Evolutionary conservation across 2,888 invertebrate species (phyloP).

Genomic region (Scrobipalpa costella): DNA sequence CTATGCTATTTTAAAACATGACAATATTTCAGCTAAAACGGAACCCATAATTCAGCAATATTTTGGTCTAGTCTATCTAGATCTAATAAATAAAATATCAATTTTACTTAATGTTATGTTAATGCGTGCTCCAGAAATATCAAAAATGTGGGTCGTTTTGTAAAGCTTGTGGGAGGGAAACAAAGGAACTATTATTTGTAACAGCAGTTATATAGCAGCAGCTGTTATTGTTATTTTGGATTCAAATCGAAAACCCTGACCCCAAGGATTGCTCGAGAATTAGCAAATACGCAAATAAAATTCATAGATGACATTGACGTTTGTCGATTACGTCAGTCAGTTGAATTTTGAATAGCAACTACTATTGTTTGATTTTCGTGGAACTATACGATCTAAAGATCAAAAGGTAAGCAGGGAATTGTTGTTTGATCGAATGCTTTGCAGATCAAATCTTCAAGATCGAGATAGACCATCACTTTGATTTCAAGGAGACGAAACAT

Average conservation of each 20-base stretch:
- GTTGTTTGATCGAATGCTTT: no score
- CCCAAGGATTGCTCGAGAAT: conserved; percentile 8
- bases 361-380: not conserved
- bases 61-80: not conserved
- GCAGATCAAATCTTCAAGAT: no score
- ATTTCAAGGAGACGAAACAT: no score
- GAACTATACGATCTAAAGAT: no score
- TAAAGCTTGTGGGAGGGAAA: conserved; percentile 30
- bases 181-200: conserved; percentile 28
- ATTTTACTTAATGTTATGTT: not conserved
- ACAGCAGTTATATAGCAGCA: not conserved
- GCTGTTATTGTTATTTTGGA: conserved; percentile 10
- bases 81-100: no score
- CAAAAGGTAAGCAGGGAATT: no score
- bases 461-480: no score
- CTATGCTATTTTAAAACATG: not conserved
- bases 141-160: conserved; percentile 28
- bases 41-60: not conserved
- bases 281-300: conserved; percentile 21
- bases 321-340: conserved; percentile 2
- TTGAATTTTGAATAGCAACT: conserved; percentile 20
- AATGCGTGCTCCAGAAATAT: conserved; percentile 16
- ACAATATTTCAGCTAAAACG: not conserved
- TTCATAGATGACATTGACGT: conserved; percentile 25
- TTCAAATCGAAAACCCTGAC: conserved; percentile 21